Base-by-base conservation (phyloP, 2,888 invertebrate genomes). In the Archips crataeganus region DNA sequence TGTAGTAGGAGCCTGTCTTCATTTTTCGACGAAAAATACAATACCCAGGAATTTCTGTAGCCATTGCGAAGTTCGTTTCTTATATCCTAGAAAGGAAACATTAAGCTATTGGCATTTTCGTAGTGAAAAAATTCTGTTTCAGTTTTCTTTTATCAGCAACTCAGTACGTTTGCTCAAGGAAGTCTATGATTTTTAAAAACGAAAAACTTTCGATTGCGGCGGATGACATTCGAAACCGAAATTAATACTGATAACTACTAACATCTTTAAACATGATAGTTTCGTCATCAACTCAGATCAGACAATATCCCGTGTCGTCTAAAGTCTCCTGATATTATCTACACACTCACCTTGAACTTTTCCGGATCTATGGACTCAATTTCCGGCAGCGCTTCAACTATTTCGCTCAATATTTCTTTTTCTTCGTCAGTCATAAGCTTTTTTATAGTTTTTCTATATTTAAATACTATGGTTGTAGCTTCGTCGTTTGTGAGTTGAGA, bases 401-500 rank as follows among this genome's bases (percentile, higher is more conserved):
- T 88, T 61, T 86, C 85, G 49, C 81, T 82, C 11, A 93, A 61
- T 49, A 94, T 82, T 6, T 85, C 84, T 11, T 84, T 86, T 69
- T 93, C 94, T 9, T 90, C 90, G 0, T 83, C 82, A 49, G 82
- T 86, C 34, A 86, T 80, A 34, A 92, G 87, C 70, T 91, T 88
- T 72, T 76, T 84, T 11, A 77, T 80, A 0, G 79, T 83, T 11
- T 82, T 78, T 65, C 86, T 88, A 75, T 86, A 87, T 71, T 82
- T 88, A n/a, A 88, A 88, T 3, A 93, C 88, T 0, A 91, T 79
- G 0, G 88, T 86, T 0, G 87, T 80, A 42, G 89, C 84, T 3
- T 88, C 87, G 63, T 90, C 84, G 0, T 73, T 76, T 0, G 85
- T 83, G 9, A 94, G 69, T 74, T 87, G 83, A 4, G 80, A 81